A percentile compares a stretch with the other conserved stretches of the same genome.
These are phyloP conservation scores for Bombus huntii DNA, from an alignment of 1,140 invertebrate species.

Conservation along the genomic window DNA sequence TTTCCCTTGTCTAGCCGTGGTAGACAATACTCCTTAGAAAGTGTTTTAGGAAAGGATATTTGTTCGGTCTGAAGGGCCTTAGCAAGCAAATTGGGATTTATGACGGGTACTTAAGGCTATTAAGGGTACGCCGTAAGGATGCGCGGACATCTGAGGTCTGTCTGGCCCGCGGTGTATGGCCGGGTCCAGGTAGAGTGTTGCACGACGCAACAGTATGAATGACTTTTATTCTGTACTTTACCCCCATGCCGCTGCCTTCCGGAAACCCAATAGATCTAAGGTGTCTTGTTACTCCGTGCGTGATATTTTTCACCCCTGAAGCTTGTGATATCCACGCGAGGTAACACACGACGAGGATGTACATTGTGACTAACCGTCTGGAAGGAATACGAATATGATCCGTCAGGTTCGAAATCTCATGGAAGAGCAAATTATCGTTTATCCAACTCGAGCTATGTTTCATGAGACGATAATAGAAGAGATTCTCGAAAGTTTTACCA, in stretches of 20 bases:
- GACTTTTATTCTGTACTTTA: conserved; percentile 66
- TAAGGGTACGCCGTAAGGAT: no score
- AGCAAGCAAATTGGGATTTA: no score
- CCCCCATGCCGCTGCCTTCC: conserved; percentile 74
- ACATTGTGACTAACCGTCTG: background rate
- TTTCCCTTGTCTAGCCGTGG: no score
- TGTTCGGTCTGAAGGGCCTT: no score
- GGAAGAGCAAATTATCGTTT: background rate
- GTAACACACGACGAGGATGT: conserved; percentile 39
- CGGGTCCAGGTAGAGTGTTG: no score
- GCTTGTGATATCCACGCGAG: conserved; percentile 49
- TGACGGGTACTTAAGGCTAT: no score
- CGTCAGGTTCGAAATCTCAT: background rate
- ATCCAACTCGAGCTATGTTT: background rate
- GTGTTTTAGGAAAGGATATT: no score
- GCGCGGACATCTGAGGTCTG: no score
- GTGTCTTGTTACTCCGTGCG: conserved; percentile 71
- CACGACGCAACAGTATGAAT: conserved; percentile 47
- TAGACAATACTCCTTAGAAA: no score
- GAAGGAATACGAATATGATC: background rate
- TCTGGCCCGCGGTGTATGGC: no score
- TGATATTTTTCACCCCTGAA: conserved; percentile 69
- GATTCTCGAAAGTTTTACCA: background rate
- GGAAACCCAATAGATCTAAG: conserved; percentile 77
- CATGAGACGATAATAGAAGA: background rate